Conservation (phyloP, 2,113 vertebrate species). For the Python bivittatus region DNA sequence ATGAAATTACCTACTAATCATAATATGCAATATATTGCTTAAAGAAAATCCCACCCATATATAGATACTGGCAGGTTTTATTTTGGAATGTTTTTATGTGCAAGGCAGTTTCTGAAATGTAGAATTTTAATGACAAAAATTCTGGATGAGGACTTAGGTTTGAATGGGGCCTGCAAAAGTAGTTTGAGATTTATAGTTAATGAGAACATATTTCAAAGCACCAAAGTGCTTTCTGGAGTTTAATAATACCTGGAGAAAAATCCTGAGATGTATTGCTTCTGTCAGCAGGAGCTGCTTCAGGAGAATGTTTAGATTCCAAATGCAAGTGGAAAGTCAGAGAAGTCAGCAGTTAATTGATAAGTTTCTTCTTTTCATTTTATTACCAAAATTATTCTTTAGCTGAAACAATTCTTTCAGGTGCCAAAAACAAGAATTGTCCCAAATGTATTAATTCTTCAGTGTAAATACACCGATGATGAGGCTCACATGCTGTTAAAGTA, state of each 20-base stretch:
- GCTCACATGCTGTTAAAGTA: neutral
- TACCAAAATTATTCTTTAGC: neutral
- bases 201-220: conserved; percentile 59
- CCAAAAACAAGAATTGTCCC: neutral
- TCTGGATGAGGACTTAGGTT: conserved; percentile 23
- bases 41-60: neutral
- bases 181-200: conserved; percentile 68
- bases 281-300: conserved; percentile 10
- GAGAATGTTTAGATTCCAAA: conserved; percentile 41
- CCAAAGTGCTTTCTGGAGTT: conserved; percentile 50
- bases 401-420: conserved; percentile 16
- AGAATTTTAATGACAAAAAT: conserved; percentile 38
- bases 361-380: conserved; percentile 12
- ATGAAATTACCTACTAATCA: neutral
- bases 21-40: neutral
- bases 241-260: conserved; percentile 51
- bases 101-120: conserved; percentile 49
- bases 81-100: conserved; percentile 44
- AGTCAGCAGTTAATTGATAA: neutral
- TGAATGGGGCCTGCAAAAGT: conserved; percentile 61
- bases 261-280: conserved; percentile 32
- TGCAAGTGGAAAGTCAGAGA: conserved; percentile 28
- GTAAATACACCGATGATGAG: neutral
- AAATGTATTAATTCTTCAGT: neutral
- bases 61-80: neutral